Conservation (phyloP, 1,140 invertebrate genomes). For the Gerris buenoi region DNA sequence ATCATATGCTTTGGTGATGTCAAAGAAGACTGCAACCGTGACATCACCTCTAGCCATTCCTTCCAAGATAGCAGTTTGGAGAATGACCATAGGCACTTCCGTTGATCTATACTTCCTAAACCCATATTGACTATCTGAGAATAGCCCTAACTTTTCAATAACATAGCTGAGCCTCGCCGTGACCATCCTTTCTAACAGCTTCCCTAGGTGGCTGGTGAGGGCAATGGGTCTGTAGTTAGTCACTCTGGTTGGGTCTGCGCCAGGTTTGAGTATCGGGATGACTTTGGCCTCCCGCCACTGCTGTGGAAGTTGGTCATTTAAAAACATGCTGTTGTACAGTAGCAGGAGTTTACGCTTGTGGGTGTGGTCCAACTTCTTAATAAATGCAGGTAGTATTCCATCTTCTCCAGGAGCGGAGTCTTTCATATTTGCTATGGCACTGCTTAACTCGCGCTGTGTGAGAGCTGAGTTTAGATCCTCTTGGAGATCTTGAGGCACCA, state of each 20-base stretch:
- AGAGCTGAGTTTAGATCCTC: background rate
- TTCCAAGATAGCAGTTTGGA: background rate
- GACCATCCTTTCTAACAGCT: background rate
- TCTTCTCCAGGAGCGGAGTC: background rate
- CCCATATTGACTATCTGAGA: background rate
- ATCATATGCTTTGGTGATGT: background rate
- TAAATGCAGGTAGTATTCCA: background rate
- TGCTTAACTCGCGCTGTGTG: background rate
- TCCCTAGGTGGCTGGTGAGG: background rate
- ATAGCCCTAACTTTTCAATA: background rate
- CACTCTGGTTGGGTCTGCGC: background rate
- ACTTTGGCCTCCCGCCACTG: background rate
- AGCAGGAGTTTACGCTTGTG: background rate
- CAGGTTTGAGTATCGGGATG: background rate
- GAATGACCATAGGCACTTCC: background rate
- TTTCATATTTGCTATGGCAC: background rate
- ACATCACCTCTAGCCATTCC: background rate
- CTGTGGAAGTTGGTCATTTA: background rate
- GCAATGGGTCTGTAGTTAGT: background rate
- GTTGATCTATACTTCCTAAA: background rate
- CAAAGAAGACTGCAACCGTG: background rate
- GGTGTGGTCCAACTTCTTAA: background rate
- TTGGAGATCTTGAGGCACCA: background rate
- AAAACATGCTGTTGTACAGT: background rate
- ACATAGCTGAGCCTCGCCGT: background rate